A percentile compares a stretch with the other conserved stretches of the same genome.
phyloP scores from a whole-genome alignment of 2,888 invertebrate genomes.

The Idaea dimidiata region DNA sequence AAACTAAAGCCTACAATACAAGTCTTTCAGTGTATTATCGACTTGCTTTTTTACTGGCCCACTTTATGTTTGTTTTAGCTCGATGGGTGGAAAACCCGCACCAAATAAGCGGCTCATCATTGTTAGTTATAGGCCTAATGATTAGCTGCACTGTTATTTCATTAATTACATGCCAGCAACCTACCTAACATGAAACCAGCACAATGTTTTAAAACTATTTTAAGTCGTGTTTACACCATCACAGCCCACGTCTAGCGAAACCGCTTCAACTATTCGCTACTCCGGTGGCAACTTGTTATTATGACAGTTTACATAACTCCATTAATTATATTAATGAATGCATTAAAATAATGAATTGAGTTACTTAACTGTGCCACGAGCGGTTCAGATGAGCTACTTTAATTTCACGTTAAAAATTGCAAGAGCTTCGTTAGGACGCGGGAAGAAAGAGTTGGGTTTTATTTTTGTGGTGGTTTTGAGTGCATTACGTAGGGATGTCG shows the following conservation, averaged over 20 bases:
- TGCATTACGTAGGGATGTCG: not conserved
- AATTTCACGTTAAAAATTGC: conserved; percentile 20
- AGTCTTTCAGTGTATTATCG: too few relatives aligned
- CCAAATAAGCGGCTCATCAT: too few relatives aligned
- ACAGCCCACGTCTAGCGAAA: conserved; percentile 25
- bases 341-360: conserved; percentile 68
- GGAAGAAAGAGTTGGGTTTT: not conserved
- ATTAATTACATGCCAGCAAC: not conserved
- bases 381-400: conserved; percentile 4
- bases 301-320: conserved; percentile 64
- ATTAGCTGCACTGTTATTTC: not conserved
- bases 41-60: too few relatives aligned
- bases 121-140: too few relatives aligned
- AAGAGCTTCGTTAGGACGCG: conserved; percentile 6
- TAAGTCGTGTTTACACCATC: conserved; percentile 20
- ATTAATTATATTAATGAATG: conserved; percentile 71
- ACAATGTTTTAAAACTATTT: not conserved
- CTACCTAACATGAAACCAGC: not conserved
- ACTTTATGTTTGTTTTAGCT: too few relatives aligned
- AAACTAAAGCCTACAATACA: too few relatives aligned
- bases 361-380: conserved; percentile 53
- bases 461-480: not conserved
- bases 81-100: too few relatives aligned
- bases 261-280: conserved; percentile 45
- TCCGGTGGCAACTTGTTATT: conserved; percentile 37